Evolutionary conservation across 2,113 vertebrate genomes (phyloP).

Genomic region (Pelmatolapia mariae): DNA sequence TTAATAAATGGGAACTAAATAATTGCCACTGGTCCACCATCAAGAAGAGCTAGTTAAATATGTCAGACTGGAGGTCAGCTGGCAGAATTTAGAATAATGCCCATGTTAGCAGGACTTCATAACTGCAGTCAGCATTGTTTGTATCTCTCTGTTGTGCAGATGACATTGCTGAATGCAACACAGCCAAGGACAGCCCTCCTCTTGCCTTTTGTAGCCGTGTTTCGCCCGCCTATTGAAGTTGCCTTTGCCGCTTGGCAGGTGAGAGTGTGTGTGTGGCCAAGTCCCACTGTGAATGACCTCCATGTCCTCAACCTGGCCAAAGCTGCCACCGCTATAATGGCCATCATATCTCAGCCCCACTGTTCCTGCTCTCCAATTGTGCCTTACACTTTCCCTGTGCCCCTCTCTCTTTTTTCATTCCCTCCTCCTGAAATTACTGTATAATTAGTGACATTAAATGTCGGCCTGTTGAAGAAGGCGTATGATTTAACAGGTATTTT

Average conservation of each 20-base stretch:
- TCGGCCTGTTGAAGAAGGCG: neutral
- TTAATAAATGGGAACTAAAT: neutral
- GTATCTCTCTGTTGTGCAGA: neutral
- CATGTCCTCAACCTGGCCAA: conserved; percentile 53
- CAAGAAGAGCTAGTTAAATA: neutral
- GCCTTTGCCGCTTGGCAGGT: conserved; percentile 56
- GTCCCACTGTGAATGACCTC: conserved; percentile 58
- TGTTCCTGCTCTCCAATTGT: conserved; percentile 13
- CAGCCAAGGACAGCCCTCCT: conserved; percentile 45
- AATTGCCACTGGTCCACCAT: neutral
- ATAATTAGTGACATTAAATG: conserved; percentile 28
- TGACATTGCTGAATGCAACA: conserved; percentile 17
- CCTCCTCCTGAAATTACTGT: neutral
- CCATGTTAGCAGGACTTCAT: neutral
- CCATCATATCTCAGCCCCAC: conserved; percentile 47
- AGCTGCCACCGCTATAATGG: conserved; percentile 54
- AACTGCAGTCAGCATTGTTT: neutral
- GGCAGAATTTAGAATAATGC: neutral
- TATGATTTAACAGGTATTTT: neutral
- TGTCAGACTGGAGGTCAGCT: neutral
- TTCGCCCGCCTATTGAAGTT: conserved; percentile 27
- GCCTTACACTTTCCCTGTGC: neutral
- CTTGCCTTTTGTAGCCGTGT: neutral
- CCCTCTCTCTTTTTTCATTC: neutral
- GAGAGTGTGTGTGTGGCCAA: conserved; percentile 40